A percentile compares a stretch with the other conserved stretches of the same genome.
These are phyloP conservation scores for Drusus annulatus DNA, from an alignment of 1,140 invertebrate species.

Conservation along the genomic window DNA sequence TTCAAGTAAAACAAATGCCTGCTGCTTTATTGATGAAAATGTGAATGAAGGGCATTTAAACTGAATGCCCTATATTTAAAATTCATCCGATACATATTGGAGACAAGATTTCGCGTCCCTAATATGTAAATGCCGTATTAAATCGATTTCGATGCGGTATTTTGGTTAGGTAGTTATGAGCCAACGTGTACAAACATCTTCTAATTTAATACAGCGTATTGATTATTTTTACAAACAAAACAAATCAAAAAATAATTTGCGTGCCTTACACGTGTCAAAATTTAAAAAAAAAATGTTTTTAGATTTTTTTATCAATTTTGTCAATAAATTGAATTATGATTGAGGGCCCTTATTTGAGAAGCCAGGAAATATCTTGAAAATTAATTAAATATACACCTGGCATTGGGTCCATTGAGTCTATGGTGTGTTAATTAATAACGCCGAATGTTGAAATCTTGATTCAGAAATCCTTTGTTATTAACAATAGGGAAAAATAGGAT, in stretches of 20 bases:
- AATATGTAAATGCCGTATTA: not conserved
- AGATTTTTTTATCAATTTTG: no score
- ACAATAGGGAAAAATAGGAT: no score
- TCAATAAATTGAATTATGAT: no score
- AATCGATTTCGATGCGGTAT: slow-evolving; percentile 22
- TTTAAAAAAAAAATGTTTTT: not conserved
- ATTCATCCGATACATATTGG: slow-evolving; percentile 23
- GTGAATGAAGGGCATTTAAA: slow-evolving; percentile 8
- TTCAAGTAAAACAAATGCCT: not conserved
- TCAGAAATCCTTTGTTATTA: no score
- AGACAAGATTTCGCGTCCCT: not conserved
- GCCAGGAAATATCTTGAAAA: not conserved
- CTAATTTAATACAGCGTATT: no score
- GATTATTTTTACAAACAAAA: no score
- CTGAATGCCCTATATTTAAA: not conserved
- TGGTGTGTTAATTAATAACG: slow-evolving; percentile 3
- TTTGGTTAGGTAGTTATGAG: no score
- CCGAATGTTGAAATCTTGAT: slow-evolving; percentile 1
- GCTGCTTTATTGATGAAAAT: not conserved
- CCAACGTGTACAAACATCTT: no score
- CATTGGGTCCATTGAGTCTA: not conserved
- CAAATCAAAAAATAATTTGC: no score
- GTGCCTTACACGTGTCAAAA: not conserved
- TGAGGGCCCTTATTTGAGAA: no score
- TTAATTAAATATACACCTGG: not conserved